Percentiles rank a stretch among this genome's conserved stretches.
Conservation (phyloP, 37 sponge, comb jelly and placozoan species). For the Petrosia ficiformis region DNA sequence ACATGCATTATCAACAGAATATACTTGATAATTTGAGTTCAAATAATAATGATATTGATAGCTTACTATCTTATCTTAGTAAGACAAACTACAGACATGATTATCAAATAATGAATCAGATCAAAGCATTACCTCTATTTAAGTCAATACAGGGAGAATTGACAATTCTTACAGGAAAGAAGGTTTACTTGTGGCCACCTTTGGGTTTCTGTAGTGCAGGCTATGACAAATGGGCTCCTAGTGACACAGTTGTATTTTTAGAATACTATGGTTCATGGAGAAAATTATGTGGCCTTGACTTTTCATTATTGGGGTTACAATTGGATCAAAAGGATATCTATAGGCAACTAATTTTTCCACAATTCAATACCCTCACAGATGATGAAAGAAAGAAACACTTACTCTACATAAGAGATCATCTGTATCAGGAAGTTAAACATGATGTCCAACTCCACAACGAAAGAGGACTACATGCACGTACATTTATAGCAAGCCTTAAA, state of each 20-base stretch:
- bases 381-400: slow-evolving; percentile 1
- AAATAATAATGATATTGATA: too few relatives aligned
- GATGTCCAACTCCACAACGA: neutral
- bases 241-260: slow-evolving; percentile 4
- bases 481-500: too few relatives aligned
- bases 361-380: neutral
- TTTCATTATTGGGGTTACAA: neutral
- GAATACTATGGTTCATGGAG: neutral
- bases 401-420: neutral
- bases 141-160: neutral
- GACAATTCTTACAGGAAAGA: neutral
- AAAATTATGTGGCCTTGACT: neutral
- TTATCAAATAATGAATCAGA: neutral
- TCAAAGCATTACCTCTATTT: slow-evolving; percentile 7
- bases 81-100: neutral
- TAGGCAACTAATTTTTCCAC: slow-evolving; percentile 9
- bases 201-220: neutral
- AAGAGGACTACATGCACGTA: too few relatives aligned
- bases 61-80: neutral
- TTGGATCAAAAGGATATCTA: neutral
- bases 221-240: slow-evolving; percentile 1
- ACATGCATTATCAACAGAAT: slow-evolving; percentile 4
- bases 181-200: slow-evolving; percentile 12
- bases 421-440: neutral
- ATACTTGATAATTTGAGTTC: too few relatives aligned